These are phyloP conservation scores for Antheraea mylitta DNA, from an alignment of 1,140 invertebrate genomes.

Conservation along the genomic window DNA sequence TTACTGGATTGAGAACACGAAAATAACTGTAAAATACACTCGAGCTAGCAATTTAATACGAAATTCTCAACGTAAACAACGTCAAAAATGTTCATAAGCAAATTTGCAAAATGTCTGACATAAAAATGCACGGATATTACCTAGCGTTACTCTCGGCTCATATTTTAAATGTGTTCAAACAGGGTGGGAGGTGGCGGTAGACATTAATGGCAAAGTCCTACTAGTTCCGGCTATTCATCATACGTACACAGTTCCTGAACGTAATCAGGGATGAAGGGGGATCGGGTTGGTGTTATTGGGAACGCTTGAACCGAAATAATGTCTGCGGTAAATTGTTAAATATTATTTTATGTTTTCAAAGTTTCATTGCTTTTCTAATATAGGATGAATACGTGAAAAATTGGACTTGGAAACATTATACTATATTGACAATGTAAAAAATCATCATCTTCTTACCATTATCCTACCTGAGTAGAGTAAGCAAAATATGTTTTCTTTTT, in stretches of 20 bases:
- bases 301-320: background rate
- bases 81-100: slow-evolving; percentile 15
- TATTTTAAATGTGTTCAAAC: slow-evolving; percentile 25
- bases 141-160: slow-evolving; percentile 8
- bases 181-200: slow-evolving; percentile 19
- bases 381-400: too few relatives aligned
- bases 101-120: slow-evolving; percentile 20
- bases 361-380: too few relatives aligned
- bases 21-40: background rate
- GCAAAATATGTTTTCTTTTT: too few relatives aligned
- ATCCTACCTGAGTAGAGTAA: too few relatives aligned
- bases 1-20: background rate
- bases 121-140: slow-evolving; percentile 13
- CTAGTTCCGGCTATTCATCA: slow-evolving; percentile 60
- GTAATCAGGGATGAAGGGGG: slow-evolving; percentile 45
- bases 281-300: slow-evolving; percentile 5
- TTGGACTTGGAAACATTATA: too few relatives aligned
- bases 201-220: slow-evolving; percentile 30
- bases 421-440: too few relatives aligned
- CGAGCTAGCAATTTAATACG: background rate
- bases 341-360: too few relatives aligned
- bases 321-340: background rate
- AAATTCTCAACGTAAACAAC: slow-evolving; percentile 8
- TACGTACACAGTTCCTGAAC: slow-evolving; percentile 45
- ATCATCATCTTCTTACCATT: too few relatives aligned